Conservation (phyloP, 35 echinoderm and acorn worm genomes). For the Acanthaster planci region DNA sequence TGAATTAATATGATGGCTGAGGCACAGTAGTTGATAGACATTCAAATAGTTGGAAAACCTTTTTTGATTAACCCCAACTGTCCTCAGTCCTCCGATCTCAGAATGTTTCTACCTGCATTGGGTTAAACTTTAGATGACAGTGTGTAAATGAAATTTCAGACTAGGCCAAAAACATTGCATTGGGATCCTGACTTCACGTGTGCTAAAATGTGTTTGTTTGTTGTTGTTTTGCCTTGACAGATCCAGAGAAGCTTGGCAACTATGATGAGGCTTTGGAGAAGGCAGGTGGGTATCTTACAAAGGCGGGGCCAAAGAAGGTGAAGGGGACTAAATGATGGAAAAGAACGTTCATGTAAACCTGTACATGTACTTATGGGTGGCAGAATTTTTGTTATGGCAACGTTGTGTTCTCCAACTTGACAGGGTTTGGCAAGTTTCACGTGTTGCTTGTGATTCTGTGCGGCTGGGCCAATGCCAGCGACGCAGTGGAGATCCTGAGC, state of each 20-base stretch:
- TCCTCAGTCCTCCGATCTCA: no score
- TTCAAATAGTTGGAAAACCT: no score
- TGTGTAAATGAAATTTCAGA: background rate
- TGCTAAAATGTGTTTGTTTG: background rate
- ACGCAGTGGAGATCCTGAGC: conserved; percentile 91
- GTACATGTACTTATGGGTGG: no score
- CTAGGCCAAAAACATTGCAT: background rate
- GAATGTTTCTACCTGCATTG: no score
- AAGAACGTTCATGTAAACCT: no score
- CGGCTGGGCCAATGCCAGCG: conserved; percentile 98
- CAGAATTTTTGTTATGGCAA: no score
- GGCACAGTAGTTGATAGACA: no score
- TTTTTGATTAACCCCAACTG: no score
- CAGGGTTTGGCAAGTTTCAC: conserved; percentile 91
- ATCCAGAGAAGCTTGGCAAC: background rate
- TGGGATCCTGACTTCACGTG: background rate
- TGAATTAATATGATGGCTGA: no score
- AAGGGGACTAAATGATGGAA: no score
- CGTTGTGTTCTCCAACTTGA: background rate
- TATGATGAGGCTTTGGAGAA: conserved; percentile 9
- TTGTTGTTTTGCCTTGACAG: background rate
- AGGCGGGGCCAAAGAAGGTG: no score
- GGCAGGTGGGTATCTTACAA: background rate
- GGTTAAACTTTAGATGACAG: no score
- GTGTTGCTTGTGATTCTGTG: conserved; percentile 63